phyloP scores from a whole-genome alignment of 1,140 invertebrate species.

The Euwallacea fornicatus region DNA sequence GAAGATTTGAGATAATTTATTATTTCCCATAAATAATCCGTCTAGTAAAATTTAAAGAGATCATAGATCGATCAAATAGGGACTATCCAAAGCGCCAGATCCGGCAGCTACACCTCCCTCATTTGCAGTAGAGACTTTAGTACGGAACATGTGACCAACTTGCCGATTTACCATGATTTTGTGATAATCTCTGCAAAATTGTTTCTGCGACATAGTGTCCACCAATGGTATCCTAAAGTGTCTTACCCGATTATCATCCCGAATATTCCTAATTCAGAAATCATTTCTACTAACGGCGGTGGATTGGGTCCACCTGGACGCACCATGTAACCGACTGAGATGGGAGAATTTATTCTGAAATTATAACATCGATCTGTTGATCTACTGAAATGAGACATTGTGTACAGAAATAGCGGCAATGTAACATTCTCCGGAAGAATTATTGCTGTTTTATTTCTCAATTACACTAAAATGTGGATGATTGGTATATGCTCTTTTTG shows the following conservation, averaged over 20 bases:
- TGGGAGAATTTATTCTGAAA: conserved; percentile 69
- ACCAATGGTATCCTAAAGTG: too few species aligned
- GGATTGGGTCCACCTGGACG: conserved; percentile 60
- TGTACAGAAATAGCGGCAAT: too few species aligned
- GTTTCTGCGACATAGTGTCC: not conserved
- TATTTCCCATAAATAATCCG: too few species aligned
- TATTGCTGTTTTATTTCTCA: too few species aligned
- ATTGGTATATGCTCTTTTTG: too few species aligned
- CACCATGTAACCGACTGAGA: conserved; percentile 82
- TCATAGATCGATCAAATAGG: conserved; percentile 67
- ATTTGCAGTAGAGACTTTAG: conserved; percentile 81
- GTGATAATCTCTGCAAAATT: conserved; percentile 62
- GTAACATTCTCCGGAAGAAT: too few species aligned
- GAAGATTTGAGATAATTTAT: too few species aligned
- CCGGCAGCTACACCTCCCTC: conserved; percentile 94
- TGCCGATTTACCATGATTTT: conserved; percentile 74
- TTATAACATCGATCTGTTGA: not conserved
- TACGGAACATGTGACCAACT: conserved; percentile 89
- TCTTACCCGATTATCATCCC: conserved; percentile 85
- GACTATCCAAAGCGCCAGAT: conserved; percentile 85
- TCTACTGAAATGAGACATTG: too few species aligned
- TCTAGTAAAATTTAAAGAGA: not conserved
- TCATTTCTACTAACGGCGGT: conserved; percentile 64
- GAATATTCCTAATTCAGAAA: conserved; percentile 94
- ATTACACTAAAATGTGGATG: too few species aligned